These are phyloP conservation scores for Nesidiocoris tenuis DNA, from an alignment of 2,888 invertebrate species.

Conservation along the genomic window DNA sequence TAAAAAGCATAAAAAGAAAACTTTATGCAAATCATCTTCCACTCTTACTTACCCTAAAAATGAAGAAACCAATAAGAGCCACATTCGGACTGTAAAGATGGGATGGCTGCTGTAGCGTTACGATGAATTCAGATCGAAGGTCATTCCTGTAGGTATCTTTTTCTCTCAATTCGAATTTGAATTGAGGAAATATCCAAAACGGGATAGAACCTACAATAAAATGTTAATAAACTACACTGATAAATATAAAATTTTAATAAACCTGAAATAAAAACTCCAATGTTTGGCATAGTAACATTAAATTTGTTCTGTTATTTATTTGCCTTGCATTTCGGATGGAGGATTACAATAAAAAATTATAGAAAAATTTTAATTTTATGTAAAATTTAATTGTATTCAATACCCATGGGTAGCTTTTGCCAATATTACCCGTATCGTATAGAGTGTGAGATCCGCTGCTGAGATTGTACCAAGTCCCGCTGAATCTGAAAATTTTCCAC, in stretches of 20 bases:
- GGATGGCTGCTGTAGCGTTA: constrained; percentile 24
- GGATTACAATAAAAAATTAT: no score
- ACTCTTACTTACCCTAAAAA: constrained; percentile 22
- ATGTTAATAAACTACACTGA: neutral
- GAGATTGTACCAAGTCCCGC: constrained; percentile 6
- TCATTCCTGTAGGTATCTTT: constrained; percentile 23
- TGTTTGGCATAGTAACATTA: neutral
- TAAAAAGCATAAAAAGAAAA: no score
- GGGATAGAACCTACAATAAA: constrained; percentile 17
- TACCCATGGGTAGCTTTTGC: no score
- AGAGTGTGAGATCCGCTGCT: constrained; percentile 23
- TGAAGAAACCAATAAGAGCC: constrained; percentile 28
- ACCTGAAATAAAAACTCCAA: no score
- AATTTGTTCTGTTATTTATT: no score
- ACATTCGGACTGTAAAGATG: constrained; percentile 31
- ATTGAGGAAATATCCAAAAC: constrained; percentile 26
- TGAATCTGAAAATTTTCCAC: constrained; percentile 7
- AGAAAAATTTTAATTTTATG: no score
- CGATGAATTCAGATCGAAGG: constrained; percentile 21
- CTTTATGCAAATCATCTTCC: no score
- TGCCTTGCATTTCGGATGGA: no score
- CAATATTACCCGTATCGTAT: constrained; percentile 26
- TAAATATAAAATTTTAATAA: no score
- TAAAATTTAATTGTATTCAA: no score
- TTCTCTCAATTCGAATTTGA: constrained; percentile 28